phyloP scores from a whole-genome alignment of 2,113 vertebrate genomes.

The Saguinus midas region DNA sequence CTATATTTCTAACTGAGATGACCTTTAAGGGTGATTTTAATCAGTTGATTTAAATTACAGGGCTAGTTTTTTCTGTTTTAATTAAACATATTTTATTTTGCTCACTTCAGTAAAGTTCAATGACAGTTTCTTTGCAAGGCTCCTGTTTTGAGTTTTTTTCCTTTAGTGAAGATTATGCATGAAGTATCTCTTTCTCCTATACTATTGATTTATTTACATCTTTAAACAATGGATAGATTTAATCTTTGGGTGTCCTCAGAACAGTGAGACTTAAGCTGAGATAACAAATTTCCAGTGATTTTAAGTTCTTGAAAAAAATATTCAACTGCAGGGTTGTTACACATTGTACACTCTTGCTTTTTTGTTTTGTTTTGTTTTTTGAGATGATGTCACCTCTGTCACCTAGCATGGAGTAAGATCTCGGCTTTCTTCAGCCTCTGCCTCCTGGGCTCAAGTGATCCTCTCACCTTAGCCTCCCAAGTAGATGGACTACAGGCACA shows the following conservation, averaged over 20 bases:
- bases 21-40: neutral
- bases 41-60: slow-evolving; percentile 12
- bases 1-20: neutral
- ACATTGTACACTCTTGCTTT: neutral
- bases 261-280: neutral
- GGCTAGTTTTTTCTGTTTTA: slow-evolving; percentile 6
- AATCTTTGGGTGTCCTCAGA: neutral
- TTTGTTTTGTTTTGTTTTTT: too few species aligned
- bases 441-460: too few species aligned
- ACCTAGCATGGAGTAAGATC: too few species aligned
- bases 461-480: too few species aligned
- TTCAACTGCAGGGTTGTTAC: neutral
- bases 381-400: too few species aligned
- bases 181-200: neutral
- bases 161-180: neutral
- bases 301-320: slow-evolving; percentile 36
- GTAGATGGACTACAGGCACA: too few species aligned
- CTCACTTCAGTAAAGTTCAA: neutral
- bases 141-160: slow-evolving; percentile 13
- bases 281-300: neutral
- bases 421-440: too few species aligned
- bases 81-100: slow-evolving; percentile 44
- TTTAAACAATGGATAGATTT: neutral
- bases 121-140: neutral
- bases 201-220: slow-evolving; percentile 18